Evolutionary conservation across 2,113 vertebrate genomes (phyloP).

Genomic region (Potamarius usumacintae): DNA sequence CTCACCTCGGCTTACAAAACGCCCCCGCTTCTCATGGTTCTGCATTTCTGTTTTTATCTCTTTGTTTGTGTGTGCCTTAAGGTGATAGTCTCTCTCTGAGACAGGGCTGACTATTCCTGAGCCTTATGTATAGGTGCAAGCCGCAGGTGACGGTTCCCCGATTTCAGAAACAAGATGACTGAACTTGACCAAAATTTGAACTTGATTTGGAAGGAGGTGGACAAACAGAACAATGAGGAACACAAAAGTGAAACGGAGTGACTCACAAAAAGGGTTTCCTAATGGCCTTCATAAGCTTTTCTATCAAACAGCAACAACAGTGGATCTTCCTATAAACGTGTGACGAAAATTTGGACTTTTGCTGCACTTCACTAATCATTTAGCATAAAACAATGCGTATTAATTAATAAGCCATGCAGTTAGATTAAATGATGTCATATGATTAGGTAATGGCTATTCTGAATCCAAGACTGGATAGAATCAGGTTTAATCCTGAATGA

Average conservation of each 20-base stretch:
- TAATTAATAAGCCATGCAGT: neutral
- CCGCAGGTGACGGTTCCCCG: neutral
- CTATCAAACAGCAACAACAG: neutral
- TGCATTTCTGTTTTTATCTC: constrained; percentile 62
- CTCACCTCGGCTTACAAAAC: constrained; percentile 53
- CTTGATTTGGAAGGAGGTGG: neutral
- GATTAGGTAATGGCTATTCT: constrained; percentile 6
- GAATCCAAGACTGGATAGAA: neutral
- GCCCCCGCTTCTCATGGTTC: constrained; percentile 67
- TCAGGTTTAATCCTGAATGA: neutral
- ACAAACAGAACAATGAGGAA: neutral
- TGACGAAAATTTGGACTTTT: neutral
- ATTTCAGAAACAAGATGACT: neutral
- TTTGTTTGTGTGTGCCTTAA: constrained; percentile 11
- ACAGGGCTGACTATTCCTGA: neutral
- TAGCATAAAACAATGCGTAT: neutral
- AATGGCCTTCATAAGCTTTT: neutral
- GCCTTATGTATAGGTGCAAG: constrained; percentile 2
- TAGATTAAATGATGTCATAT: neutral
- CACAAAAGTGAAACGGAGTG: neutral
- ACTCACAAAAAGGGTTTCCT: neutral
- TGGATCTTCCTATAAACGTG: neutral
- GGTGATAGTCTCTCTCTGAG: neutral
- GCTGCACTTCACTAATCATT: neutral
- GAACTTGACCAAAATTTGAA: constrained; percentile 16